phyloP scores from a whole-genome alignment of 2,797 vertebrate species.

The Bovichtus variegatus region DNA sequence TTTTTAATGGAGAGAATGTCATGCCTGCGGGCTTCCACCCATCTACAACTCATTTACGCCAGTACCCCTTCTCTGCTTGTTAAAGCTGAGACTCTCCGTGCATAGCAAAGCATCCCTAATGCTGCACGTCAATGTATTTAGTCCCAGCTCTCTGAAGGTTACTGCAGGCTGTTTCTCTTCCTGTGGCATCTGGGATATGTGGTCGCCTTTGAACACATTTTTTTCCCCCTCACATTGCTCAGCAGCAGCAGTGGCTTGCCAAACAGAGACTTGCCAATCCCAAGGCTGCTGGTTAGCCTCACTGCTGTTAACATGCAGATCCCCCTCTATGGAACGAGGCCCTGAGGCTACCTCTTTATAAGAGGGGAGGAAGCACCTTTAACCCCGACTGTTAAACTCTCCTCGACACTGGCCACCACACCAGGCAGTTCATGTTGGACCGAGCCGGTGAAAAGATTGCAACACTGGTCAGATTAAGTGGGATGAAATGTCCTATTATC shows the following conservation, averaged over 20 bases:
- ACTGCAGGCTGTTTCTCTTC: constrained; percentile 55
- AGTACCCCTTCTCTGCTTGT: constrained; percentile 54
- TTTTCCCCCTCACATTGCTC: constrained; percentile 36
- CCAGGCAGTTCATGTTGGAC: constrained; percentile 21
- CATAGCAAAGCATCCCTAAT: constrained; percentile 52
- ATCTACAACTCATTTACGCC: constrained; percentile 67
- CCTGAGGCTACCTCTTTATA: constrained; percentile 40
- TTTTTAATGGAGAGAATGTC: constrained; percentile 76
- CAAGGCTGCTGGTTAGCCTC: constrained; percentile 52
- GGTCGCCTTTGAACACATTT: constrained; percentile 53
- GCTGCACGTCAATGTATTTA: constrained; percentile 31
- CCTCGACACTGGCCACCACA: neutral
- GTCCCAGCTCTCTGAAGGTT: constrained; percentile 47
- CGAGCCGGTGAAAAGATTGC: constrained; percentile 16
- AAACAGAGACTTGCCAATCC: constrained; percentile 46
- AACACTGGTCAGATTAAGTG: constrained; percentile 41
- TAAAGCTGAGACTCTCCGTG: constrained; percentile 50
- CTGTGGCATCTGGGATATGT: constrained; percentile 48
- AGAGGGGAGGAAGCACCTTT: constrained; percentile 58
- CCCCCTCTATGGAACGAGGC: neutral
- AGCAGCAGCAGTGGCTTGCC: constrained; percentile 40
- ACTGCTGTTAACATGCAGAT: constrained; percentile 52
- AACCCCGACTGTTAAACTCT: constrained; percentile 47
- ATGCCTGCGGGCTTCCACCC: constrained; percentile 68
- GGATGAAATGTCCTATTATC: constrained; percentile 69